These are phyloP conservation scores for Gobio gobio DNA, from an alignment of 2,113 vertebrate genomes.

Conservation along the genomic window DNA sequence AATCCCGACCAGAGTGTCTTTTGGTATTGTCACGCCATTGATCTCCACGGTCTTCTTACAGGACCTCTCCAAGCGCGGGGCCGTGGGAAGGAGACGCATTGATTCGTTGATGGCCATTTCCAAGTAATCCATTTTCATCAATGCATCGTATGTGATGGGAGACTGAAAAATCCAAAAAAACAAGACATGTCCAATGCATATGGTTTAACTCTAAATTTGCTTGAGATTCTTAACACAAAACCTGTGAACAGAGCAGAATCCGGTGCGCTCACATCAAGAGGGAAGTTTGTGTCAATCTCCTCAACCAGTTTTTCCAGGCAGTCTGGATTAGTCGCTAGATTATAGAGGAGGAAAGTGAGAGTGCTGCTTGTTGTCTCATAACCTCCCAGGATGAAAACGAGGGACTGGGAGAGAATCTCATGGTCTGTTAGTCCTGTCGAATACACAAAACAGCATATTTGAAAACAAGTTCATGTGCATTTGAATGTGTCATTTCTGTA, in stretches of 20 bases:
- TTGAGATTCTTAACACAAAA: background rate
- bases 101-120: constrained; percentile 83
- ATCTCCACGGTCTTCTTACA: constrained; percentile 82
- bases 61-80: constrained; percentile 72
- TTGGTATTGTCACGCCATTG: constrained; percentile 76
- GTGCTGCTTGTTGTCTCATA: constrained; percentile 83
- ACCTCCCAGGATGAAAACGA: constrained; percentile 82
- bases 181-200: background rate
- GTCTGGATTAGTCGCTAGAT: constrained; percentile 76
- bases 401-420: constrained; percentile 82
- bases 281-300: constrained; percentile 77
- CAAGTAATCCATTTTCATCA: constrained; percentile 85
- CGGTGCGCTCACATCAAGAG: constrained; percentile 72
- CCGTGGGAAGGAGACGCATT: constrained; percentile 74
- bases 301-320: constrained; percentile 77
- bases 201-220: background rate
- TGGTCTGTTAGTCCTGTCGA: constrained; percentile 78
- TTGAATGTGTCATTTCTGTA: background rate
- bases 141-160: constrained; percentile 65
- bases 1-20: constrained; percentile 68
- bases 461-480: background rate
- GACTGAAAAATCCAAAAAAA: constrained; percentile 54
- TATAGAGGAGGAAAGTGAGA: constrained; percentile 77
- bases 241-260: background rate
- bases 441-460: background rate